phyloP scores from a whole-genome alignment of 2,888 invertebrate genomes.

The Opisthograptis luteolata region DNA sequence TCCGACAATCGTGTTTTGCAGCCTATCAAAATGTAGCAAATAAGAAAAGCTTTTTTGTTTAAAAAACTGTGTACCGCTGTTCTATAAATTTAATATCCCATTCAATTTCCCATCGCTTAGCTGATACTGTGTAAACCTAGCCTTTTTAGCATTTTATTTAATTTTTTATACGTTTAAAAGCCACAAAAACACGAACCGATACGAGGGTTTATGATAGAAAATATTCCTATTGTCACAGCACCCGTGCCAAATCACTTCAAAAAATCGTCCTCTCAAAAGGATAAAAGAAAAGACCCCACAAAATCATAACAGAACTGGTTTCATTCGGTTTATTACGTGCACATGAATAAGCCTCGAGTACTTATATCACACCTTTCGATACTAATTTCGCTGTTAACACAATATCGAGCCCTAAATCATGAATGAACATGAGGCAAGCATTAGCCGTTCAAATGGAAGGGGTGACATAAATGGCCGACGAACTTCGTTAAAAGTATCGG shows the following conservation, averaged over 20 bases:
- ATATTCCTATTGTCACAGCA: conserved; percentile 41
- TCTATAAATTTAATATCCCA: no score
- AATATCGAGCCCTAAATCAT: conserved; percentile 71
- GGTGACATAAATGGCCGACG: conserved; percentile 62
- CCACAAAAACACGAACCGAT: conserved; percentile 9
- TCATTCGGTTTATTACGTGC: conserved; percentile 53
- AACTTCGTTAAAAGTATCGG: conserved; percentile 60
- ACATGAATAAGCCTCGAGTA: conserved; percentile 69
- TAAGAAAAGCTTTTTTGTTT: no score
- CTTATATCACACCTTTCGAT: conserved; percentile 76
- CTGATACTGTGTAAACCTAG: no score
- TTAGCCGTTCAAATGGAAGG: conserved; percentile 57
- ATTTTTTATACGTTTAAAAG: neutral
- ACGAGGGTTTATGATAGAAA: conserved; percentile 20
- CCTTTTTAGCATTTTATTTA: no score
- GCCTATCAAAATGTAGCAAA: no score
- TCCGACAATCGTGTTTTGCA: no score
- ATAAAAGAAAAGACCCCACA: conserved; percentile 59
- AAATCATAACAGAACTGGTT: conserved; percentile 68
- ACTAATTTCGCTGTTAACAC: conserved; percentile 77
- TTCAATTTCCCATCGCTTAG: no score
- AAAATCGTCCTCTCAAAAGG: conserved; percentile 60
- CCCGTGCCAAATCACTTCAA: conserved; percentile 53
- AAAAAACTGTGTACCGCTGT: no score
- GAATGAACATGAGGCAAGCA: conserved; percentile 72